These are phyloP conservation scores for Dromiciops gliroides DNA, from an alignment of 2,113 vertebrate genomes.

Conservation along the genomic window DNA sequence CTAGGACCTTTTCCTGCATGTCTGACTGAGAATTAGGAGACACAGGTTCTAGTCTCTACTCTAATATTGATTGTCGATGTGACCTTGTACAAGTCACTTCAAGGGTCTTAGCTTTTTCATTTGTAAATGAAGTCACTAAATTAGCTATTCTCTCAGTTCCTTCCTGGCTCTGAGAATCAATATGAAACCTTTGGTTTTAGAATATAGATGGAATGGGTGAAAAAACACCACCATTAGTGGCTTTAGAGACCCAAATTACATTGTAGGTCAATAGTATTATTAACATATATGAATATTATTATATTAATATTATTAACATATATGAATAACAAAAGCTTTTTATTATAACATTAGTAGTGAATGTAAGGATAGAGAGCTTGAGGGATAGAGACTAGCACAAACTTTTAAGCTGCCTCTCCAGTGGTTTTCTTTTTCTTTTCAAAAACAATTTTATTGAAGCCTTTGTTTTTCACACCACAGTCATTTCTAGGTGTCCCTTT, in stretches of 20 bases:
- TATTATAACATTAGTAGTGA: neutral
- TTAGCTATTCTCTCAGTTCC: neutral
- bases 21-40: neutral
- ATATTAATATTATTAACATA: neutral
- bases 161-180: neutral
- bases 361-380: neutral
- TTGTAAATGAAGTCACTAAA: neutral
- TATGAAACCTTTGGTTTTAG: neutral
- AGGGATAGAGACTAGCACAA: neutral
- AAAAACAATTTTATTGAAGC: neutral
- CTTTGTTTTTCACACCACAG: neutral
- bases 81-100: neutral
- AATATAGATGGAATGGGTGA: neutral
- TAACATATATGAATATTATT: neutral
- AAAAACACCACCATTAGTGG: neutral
- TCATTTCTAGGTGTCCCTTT: neutral
- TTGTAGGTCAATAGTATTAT: neutral
- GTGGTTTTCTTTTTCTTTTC: neutral
- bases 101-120: neutral
- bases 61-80: neutral
- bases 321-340: neutral
- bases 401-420: neutral
- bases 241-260: neutral
- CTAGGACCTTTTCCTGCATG: neutral
- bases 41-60: neutral